These are phyloP conservation scores for Rhadina sibilatrix DNA, from an alignment of 2,113 vertebrate species.

Conservation along the genomic window DNA sequence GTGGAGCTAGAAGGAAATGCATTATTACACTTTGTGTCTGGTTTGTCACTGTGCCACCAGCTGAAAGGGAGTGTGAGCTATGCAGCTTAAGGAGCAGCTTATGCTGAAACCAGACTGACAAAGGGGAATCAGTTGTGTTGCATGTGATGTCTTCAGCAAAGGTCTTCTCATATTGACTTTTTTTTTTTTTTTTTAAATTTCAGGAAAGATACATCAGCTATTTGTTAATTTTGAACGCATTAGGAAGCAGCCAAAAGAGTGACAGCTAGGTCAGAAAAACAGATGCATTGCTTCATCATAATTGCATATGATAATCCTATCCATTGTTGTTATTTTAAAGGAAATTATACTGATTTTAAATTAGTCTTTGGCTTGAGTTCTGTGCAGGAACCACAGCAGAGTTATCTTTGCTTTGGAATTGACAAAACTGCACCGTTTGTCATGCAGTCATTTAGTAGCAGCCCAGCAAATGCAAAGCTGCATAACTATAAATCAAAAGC, in stretches of 20 bases:
- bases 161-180: neutral
- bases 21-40: neutral
- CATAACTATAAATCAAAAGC: conserved; percentile 62
- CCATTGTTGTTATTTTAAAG: conserved; percentile 26
- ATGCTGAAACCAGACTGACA: neutral
- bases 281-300: neutral
- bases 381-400: neutral
- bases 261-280: conserved; percentile 33
- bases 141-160: neutral
- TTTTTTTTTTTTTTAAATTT: neutral
- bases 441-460: neutral
- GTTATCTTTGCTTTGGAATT: conserved; percentile 14
- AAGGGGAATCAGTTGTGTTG: neutral
- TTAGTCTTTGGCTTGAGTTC: conserved; percentile 25
- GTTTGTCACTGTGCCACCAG: neutral
- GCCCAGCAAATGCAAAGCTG: neutral
- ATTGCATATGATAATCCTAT: conserved; percentile 5
- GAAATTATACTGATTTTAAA: conserved; percentile 47
- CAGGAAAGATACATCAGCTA: neutral
- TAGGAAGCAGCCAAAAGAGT: conserved; percentile 19
- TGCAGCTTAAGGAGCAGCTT: neutral
- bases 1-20: neutral
- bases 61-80: neutral
- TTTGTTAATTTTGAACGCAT: conserved; percentile 15
- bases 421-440: neutral